phyloP scores from a whole-genome alignment of 2,797 vertebrate species.

The Phataginus tetradactyla region DNA sequence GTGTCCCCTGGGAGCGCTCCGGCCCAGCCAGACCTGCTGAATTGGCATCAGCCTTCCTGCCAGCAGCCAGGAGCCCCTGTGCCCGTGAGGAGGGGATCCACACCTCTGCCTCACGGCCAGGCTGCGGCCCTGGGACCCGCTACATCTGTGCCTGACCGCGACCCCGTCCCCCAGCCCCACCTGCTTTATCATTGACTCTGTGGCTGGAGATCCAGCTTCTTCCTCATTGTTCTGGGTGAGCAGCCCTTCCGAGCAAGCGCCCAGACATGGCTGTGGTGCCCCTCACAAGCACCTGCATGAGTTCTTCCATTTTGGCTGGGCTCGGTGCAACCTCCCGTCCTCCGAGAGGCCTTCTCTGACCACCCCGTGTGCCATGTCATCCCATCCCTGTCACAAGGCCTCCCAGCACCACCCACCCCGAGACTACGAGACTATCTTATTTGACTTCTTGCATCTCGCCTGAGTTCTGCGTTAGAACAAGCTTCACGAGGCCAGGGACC shows the following conservation, averaged over 20 bases:
- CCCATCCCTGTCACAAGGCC: background rate
- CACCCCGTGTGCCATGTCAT: accelerated
- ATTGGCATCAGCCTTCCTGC: no score
- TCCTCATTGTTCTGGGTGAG: accelerated
- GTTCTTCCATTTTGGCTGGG: background rate
- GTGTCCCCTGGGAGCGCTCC: accelerated
- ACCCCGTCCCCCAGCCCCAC: background rate
- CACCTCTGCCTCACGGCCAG: background rate
- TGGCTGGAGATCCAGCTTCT: background rate
- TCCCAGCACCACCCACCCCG: background rate
- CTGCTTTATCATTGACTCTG: background rate
- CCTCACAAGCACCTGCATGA: background rate
- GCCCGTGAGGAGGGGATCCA: background rate
- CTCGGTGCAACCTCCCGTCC: background rate
- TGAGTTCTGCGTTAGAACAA: accelerated
- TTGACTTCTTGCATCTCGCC: background rate
- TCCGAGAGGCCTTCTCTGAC: background rate
- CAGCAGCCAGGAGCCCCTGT: no score
- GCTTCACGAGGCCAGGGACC: background rate
- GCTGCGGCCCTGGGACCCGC: background rate
- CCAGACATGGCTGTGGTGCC: background rate
- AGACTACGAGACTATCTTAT: background rate
- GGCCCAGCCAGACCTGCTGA: background rate
- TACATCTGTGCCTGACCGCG: background rate
- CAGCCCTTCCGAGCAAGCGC: accelerated